A percentile compares a stretch with the other conserved stretches of the same genome.
Evolutionary conservation across 2,888 invertebrate genomes (phyloP).

Genomic region (Ashinkailepas kermadecensis): DNA sequence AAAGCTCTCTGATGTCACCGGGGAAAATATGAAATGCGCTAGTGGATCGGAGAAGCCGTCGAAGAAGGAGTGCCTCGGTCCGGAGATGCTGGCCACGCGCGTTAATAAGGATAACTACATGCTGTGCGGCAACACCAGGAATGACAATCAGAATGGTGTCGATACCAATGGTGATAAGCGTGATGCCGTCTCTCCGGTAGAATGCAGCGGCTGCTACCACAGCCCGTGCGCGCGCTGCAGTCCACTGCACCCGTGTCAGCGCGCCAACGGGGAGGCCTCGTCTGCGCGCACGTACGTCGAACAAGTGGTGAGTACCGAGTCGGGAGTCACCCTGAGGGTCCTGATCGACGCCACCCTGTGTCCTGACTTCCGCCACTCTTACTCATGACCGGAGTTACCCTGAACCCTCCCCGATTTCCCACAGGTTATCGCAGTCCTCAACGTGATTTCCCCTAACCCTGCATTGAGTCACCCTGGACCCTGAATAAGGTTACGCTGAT

Average conservation of each 20-base stretch:
- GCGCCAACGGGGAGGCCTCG: neutral
- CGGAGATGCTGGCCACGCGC: conserved; percentile 13
- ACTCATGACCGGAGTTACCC: too few species aligned
- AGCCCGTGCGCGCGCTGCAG: conserved; percentile 13
- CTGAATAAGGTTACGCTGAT: too few species aligned
- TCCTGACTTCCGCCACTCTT: too few species aligned
- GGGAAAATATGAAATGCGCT: conserved; percentile 13
- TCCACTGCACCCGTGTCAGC: conserved; percentile 13
- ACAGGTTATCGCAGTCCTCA: too few species aligned
- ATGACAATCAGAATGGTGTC: neutral
- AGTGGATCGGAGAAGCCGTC: neutral
- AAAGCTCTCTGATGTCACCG: neutral
- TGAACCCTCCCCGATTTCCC: too few species aligned
- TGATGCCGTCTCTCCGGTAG: neutral
- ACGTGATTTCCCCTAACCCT: too few species aligned
- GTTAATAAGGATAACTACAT: conserved; percentile 15
- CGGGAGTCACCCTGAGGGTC: too few species aligned
- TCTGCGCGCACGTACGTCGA: neutral
- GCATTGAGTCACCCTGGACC: too few species aligned
- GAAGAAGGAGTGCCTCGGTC: neutral
- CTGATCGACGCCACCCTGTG: too few species aligned
- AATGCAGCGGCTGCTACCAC: conserved; percentile 12
- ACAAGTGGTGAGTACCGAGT: conserved; percentile 6
- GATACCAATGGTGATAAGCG: neutral
- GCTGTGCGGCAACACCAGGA: conserved; percentile 8